phyloP scores from a whole-genome alignment of 2,888 invertebrate genomes.

The Amitus sp. region DNA sequence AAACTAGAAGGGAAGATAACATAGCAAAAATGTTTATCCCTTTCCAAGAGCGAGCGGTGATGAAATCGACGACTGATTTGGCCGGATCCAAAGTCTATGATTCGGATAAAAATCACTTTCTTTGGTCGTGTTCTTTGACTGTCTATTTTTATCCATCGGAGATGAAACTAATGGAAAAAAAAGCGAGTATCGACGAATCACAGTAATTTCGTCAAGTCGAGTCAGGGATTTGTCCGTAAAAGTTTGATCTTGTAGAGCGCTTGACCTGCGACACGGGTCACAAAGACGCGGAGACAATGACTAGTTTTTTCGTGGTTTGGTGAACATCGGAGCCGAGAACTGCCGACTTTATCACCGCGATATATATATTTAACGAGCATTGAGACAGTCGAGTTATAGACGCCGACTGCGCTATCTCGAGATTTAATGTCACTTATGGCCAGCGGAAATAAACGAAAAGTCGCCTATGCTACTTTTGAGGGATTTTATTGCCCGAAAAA shows the following conservation, averaged over 20 bases:
- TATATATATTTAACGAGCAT: background rate
- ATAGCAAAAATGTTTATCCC: no score
- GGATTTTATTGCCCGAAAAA: background rate
- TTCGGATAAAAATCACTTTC: no score
- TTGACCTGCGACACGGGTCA: background rate
- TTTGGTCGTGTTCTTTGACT: no score
- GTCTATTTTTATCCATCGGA: no score
- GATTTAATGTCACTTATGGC: background rate
- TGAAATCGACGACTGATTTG: no score
- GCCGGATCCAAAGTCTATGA: no score
- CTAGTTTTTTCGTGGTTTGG: background rate
- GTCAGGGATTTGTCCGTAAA: background rate
- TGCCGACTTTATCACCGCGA: background rate
- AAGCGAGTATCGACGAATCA: no score
- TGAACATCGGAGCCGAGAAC: background rate
- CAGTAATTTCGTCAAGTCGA: no score
- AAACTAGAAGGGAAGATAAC: no score
- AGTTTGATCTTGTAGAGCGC: background rate
- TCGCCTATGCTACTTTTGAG: background rate
- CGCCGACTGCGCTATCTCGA: background rate
- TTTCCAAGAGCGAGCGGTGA: no score
- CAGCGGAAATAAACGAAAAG: background rate
- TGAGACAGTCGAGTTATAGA: background rate
- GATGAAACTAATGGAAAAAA: no score
- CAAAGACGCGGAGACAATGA: background rate